These are phyloP conservation scores for Pachliopta kotzebuea DNA, from an alignment of 2,888 invertebrate genomes.

Conservation along the genomic window DNA sequence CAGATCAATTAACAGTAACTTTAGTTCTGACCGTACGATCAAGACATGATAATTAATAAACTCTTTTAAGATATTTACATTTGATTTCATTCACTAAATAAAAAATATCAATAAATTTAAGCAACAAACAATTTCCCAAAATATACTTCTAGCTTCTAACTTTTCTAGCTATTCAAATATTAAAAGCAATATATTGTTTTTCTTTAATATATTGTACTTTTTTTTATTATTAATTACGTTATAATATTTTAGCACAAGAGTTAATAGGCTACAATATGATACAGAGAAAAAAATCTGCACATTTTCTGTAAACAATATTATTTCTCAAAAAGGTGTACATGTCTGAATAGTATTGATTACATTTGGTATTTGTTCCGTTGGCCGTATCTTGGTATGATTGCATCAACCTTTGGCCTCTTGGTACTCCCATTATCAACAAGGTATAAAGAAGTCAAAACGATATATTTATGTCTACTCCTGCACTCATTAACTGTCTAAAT, in stretches of 20 bases:
- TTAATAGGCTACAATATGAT: neutral
- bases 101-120: too few species aligned
- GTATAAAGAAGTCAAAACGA: conserved; percentile 70
- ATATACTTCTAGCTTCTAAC: too few species aligned
- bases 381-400: conserved; percentile 71
- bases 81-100: too few species aligned
- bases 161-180: too few species aligned
- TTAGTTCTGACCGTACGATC: too few species aligned
- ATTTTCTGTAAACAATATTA: neutral
- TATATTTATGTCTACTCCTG: conserved; percentile 55
- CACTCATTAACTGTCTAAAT: conserved; percentile 42
- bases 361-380: conserved; percentile 64
- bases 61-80: too few species aligned
- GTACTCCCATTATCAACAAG: conserved; percentile 63
- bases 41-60: too few species aligned
- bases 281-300: neutral
- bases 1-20: too few species aligned
- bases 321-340: conserved; percentile 7
- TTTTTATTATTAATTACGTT: too few species aligned
- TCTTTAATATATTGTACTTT: too few species aligned
- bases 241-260: neutral
- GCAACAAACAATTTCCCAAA: too few species aligned
- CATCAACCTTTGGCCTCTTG: conserved; percentile 66
- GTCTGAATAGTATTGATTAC: conserved; percentile 41
- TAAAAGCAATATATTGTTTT: too few species aligned